Percentiles rank a stretch among this genome's conserved stretches.
Evolutionary conservation across 37 sponge, comb jelly and placozoan genomes (phyloP).

Genomic region (Haliclona indistincta): DNA sequence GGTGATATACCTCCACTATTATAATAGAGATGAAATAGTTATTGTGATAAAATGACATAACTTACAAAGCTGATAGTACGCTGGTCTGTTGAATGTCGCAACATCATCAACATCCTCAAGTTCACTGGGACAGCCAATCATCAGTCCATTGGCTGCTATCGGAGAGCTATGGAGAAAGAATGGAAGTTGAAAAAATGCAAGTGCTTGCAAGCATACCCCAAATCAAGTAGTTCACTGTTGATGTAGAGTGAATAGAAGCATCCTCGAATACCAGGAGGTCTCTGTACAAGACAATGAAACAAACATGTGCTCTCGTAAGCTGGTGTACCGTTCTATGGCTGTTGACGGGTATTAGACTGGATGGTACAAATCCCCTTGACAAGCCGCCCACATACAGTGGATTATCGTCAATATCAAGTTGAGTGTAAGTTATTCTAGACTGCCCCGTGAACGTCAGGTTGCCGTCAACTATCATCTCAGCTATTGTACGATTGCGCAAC

Average conservation of each 20-base stretch:
- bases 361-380: constrained; percentile 5
- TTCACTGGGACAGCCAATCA: neutral
- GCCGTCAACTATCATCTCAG: constrained; percentile 20
- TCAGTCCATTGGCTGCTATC: neutral
- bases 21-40: too few relatives aligned
- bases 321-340: neutral
- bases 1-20: neutral
- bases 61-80: too few relatives aligned
- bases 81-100: too few relatives aligned
- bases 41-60: too few relatives aligned
- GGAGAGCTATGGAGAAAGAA: neutral
- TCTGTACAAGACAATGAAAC: neutral
- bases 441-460: constrained; percentile 8
- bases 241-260: constrained; percentile 37
- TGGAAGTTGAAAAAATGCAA: neutral
- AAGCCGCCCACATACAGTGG: constrained; percentile 60
- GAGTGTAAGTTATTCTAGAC: constrained; percentile 31
- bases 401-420: constrained; percentile 30
- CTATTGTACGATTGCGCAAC: constrained; percentile 6
- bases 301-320: neutral
- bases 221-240: constrained; percentile 9
- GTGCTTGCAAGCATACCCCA: constrained; percentile 8
- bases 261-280: constrained; percentile 19
- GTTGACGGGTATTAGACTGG: constrained; percentile 7
- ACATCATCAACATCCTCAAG: neutral